Conservation (phyloP, 1,140 invertebrate species). For the Dendroctonus ponderosae region DNA sequence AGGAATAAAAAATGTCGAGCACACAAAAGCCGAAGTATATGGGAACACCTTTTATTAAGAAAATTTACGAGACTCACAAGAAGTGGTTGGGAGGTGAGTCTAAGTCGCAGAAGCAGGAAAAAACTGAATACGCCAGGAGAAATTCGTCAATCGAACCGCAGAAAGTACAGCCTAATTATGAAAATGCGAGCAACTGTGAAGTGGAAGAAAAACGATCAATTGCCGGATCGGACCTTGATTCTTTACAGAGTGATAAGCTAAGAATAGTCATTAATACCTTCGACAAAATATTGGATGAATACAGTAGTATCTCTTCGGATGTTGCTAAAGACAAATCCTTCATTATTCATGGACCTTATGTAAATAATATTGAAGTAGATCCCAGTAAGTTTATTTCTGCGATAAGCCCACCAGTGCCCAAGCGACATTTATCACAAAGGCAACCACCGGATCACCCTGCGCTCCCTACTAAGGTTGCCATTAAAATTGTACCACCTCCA, state of each 20-base stretch:
- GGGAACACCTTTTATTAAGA: conserved; percentile 38
- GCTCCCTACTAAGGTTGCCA: too few relatives aligned
- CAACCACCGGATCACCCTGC: background rate
- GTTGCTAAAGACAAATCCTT: background rate
- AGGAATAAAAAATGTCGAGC: conserved; percentile 29
- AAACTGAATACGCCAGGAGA: conserved; percentile 21
- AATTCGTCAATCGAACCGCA: conserved; percentile 14
- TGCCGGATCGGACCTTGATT: background rate
- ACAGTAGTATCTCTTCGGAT: conserved; percentile 29
- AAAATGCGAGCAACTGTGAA: conserved; percentile 52
- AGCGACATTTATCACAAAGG: conserved; percentile 1
- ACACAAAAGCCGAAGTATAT: conserved; percentile 33
- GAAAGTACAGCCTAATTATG: conserved; percentile 46
- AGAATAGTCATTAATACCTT: conserved; percentile 63
- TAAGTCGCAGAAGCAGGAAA: conserved; percentile 24
- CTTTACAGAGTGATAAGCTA: conserved; percentile 54
- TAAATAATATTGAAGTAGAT: conserved; percentile 4
- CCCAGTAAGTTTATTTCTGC: background rate
- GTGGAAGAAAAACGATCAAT: conserved; percentile 1
- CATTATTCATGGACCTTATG: background rate
- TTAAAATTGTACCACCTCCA: conserved; percentile 21
- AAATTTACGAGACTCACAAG: conserved; percentile 38
- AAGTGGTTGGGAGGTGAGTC: conserved; percentile 34
- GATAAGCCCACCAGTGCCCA: background rate
- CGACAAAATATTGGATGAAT: conserved; percentile 61